Evolutionary conservation across 2,888 invertebrate species (phyloP).

Genomic region (Steinernema carpocapsae): DNA sequence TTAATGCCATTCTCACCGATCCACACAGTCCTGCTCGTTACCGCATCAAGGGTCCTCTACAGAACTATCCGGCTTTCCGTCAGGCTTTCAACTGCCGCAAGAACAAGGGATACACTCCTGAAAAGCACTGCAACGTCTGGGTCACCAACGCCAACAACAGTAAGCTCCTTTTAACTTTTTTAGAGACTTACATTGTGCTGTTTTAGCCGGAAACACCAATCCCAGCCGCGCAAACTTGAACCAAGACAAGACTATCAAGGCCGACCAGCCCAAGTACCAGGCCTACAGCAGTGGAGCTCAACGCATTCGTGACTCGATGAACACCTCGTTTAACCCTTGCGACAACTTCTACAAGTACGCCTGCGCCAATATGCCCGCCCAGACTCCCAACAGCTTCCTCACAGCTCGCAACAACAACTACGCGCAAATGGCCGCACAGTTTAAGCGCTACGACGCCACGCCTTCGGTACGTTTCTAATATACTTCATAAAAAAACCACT

Average conservation of each 20-base stretch:
- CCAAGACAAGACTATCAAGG: not conserved
- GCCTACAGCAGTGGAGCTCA: constrained; percentile 1
- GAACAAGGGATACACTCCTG: constrained; percentile 12
- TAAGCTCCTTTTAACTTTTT: not conserved
- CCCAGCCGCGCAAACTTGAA: constrained; percentile 3
- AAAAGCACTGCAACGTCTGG: constrained; percentile 34
- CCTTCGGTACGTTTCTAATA: not conserved
- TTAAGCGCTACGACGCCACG: not conserved
- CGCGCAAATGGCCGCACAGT: not conserved
- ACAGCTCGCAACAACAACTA: constrained; percentile 20
- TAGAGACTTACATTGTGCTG: too few species aligned
- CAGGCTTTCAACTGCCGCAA: constrained; percentile 33
- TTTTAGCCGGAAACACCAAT: constrained; percentile 62
- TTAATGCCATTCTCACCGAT: not conserved
- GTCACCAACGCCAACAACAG: constrained; percentile 12
- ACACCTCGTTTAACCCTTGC: constrained; percentile 59
- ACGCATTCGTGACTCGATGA: not conserved
- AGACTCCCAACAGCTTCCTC: not conserved
- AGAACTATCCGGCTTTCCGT: constrained; percentile 34
- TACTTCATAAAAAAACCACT: not conserved
- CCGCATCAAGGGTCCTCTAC: constrained; percentile 19
- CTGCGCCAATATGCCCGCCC: constrained; percentile 50
- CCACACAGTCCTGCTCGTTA: constrained; percentile 32
- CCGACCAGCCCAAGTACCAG: constrained; percentile 46
- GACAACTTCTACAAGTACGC: constrained; percentile 62